phyloP scores from a whole-genome alignment of 2,113 vertebrate species.

The Nestor notabilis region DNA sequence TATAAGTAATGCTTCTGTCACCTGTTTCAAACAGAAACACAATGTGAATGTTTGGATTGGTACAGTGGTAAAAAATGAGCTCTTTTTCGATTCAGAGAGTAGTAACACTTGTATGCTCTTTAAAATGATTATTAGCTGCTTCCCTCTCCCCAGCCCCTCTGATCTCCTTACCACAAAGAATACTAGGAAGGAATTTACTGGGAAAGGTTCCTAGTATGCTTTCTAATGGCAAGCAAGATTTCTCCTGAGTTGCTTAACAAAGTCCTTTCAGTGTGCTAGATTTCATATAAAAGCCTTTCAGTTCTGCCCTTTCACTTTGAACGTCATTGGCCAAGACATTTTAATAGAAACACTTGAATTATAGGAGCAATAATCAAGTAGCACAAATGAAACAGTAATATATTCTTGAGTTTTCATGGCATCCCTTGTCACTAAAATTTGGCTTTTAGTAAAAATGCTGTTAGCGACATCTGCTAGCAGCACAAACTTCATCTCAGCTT shows the following conservation, averaged over 20 bases:
- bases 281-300: not conserved
- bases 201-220: not conserved
- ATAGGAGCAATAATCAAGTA: slow-evolving; percentile 10
- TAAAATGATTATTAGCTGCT: not conserved
- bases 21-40: not conserved
- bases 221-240: not conserved
- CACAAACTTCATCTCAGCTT: slow-evolving; percentile 5
- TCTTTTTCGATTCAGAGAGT: not conserved
- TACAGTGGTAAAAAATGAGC: not conserved
- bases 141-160: not conserved
- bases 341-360: slow-evolving; percentile 37
- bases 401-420: not conserved
- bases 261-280: not conserved
- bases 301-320: slow-evolving; percentile 1
- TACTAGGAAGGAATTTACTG: not conserved
- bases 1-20: not conserved
- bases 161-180: not conserved
- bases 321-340: not conserved
- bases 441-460: not conserved
- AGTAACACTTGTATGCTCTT: not conserved
- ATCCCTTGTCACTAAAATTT: not conserved
- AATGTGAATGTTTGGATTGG: not conserved
- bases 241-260: not conserved
- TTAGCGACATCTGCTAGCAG: not conserved
- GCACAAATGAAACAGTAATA: not conserved